A percentile compares a stretch with the other conserved stretches of the same genome.
These are phyloP conservation scores for Papio anubis DNA, from an alignment of 2,113 vertebrate genomes.

Conservation along the genomic window DNA sequence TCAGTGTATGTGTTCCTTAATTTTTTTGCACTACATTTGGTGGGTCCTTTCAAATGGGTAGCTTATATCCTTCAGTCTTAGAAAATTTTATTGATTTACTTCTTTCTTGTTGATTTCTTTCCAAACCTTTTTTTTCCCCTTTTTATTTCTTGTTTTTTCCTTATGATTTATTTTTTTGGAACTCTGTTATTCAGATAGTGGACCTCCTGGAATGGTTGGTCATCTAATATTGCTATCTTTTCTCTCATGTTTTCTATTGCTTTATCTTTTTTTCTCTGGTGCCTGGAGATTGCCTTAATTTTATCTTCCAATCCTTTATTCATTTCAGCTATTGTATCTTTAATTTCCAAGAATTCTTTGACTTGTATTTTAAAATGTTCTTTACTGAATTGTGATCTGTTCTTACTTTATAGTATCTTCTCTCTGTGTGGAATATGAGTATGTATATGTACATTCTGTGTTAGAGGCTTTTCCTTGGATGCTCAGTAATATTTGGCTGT, in stretches of 20 bases:
- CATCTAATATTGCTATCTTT: background rate
- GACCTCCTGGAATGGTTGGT: background rate
- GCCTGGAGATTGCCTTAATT: background rate
- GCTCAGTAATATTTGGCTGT: background rate
- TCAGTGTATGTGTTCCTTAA: background rate
- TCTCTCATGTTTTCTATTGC: background rate
- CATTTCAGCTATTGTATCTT: background rate
- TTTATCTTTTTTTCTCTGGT: background rate
- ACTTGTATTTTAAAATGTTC: slow-evolving; percentile 18
- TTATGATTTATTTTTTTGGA: background rate
- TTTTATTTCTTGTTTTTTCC: background rate
- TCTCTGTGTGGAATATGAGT: background rate
- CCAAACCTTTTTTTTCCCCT: background rate
- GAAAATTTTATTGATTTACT: background rate
- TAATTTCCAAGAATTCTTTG: slow-evolving; percentile 13
- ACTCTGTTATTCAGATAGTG: background rate
- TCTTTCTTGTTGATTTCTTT: background rate
- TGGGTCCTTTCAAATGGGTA: background rate
- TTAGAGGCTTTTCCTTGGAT: background rate
- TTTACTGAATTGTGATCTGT: background rate
- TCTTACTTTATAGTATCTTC: background rate
- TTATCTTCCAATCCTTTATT: background rate
- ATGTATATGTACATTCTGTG: background rate
- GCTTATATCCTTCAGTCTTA: background rate
- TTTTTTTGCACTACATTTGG: background rate